These are phyloP conservation scores for Microcebus lehilahytsara DNA, from an alignment of 2,113 vertebrate genomes.

Conservation along the genomic window DNA sequence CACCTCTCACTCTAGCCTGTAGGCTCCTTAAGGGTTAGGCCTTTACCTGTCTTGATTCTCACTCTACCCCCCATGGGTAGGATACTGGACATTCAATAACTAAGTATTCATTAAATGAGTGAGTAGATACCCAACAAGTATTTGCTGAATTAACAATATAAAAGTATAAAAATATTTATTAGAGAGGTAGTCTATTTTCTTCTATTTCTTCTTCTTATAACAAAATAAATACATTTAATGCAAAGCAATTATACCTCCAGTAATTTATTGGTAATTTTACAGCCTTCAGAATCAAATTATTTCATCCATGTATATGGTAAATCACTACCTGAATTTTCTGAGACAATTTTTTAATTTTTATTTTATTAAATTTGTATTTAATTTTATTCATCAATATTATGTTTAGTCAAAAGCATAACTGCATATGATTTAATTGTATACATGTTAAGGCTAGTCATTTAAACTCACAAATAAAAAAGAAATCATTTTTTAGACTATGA, in stretches of 20 bases:
- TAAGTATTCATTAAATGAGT: background rate
- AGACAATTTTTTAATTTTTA: background rate
- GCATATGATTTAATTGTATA: background rate
- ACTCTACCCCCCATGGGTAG: background rate
- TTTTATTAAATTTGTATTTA: background rate
- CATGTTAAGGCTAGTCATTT: background rate
- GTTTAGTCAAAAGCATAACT: background rate
- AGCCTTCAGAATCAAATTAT: background rate
- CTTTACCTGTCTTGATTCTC: background rate
- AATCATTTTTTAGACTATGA: background rate
- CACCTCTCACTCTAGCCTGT: background rate
- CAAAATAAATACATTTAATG: background rate
- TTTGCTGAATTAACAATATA: background rate
- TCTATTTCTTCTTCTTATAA: background rate
- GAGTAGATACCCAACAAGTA: background rate
- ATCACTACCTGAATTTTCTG: background rate
- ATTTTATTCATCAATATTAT: background rate
- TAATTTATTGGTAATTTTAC: background rate
- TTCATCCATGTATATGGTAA: background rate
- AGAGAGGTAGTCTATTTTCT: background rate
- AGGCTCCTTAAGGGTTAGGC: background rate
- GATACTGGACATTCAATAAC: background rate
- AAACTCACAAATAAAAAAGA: conserved; percentile 3
- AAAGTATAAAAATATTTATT: background rate
- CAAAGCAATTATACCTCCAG: background rate